Evolutionary conservation across 92 coral and sea anemone genomes (phyloP).

Genomic region (Bergia sp.): DNA sequence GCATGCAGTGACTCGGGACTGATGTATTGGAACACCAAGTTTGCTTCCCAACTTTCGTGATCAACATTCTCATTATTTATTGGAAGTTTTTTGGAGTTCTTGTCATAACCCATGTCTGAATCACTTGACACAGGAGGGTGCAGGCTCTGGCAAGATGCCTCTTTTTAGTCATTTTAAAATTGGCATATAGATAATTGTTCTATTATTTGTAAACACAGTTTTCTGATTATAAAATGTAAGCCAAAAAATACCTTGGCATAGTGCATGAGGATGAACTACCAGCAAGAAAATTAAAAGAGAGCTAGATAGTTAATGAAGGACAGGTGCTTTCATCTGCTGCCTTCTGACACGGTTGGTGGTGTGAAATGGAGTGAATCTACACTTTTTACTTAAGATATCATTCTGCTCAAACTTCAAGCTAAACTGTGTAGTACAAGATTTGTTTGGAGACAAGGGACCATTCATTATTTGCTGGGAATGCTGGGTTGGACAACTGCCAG

Average conservation of each 20-base stretch:
- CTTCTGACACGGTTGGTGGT: too few species aligned
- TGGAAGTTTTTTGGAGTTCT: neutral
- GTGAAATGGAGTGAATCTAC: too few species aligned
- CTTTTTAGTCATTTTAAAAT: neutral
- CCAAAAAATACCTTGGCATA: too few species aligned
- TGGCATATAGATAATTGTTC: neutral
- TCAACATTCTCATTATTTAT: neutral
- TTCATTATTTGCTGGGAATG: too few species aligned
- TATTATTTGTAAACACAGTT: neutral
- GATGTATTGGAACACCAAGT: neutral
- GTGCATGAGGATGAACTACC: neutral
- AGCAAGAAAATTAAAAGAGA: neutral
- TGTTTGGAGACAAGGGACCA: too few species aligned
- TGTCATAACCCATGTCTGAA: neutral
- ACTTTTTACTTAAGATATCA: too few species aligned
- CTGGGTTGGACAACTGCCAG: too few species aligned
- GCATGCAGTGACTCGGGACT: neutral
- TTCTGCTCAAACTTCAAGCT: too few species aligned
- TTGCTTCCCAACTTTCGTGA: neutral
- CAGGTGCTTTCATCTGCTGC: neutral
- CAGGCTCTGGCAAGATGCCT: neutral
- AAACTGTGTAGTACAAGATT: too few species aligned
- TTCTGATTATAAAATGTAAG: too few species aligned
- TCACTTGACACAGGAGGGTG: neutral
- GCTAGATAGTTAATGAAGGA: neutral